Base-by-base conservation (phyloP, 2,888 invertebrate genomes). In the Caenorhabditis auriculariae region DNA sequence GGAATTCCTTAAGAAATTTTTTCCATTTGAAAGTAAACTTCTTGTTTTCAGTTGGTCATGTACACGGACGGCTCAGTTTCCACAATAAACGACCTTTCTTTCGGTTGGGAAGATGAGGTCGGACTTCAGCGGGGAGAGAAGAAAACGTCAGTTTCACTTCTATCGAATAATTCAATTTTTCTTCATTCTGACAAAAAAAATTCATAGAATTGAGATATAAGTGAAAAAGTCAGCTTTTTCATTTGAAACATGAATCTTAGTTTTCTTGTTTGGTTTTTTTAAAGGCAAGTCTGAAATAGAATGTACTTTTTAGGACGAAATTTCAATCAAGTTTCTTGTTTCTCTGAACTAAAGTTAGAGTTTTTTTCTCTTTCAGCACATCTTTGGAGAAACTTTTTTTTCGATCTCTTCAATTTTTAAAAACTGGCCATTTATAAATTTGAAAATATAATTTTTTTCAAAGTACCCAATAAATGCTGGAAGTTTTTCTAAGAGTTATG, bases 81-180 rank as follows among this genome's bases (percentile, higher is more conserved):
- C 27, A 54, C 60, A 0, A 54, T 69, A 2, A 55, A 66, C 21
- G 64, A 72, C 42, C 56, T 66, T 46, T 60, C 60, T 1, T 59
- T 66, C 46, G 72, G 72, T 27, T 72, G 72, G 72, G 69, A 72
- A 15, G 67, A 69, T 50, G 72, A 72, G 32, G 61, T 59, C 1
- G 65, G 66, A 35, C 64, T 72, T 17, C 23, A 35, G 35, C 46
- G 51, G 5, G 39, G 53, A 1, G 66, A 69, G 32, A 69, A 72
- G 59, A 61, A 60, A 37, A 66, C 57, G 69, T 66, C 19, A 54
- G 55, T 52, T 15, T 27, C 26, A 15, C 17, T 42, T 38, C 17
- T 29, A 26, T 12, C 9, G n/a, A 32, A 32, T 32, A 12, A 9
- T 32, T 45, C 6, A 23, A 41, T 47, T 23, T 48, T 24, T 19